Conservation (phyloP, 2,888 invertebrate species). For the Caenorhabditis sulstoni region DNA sequence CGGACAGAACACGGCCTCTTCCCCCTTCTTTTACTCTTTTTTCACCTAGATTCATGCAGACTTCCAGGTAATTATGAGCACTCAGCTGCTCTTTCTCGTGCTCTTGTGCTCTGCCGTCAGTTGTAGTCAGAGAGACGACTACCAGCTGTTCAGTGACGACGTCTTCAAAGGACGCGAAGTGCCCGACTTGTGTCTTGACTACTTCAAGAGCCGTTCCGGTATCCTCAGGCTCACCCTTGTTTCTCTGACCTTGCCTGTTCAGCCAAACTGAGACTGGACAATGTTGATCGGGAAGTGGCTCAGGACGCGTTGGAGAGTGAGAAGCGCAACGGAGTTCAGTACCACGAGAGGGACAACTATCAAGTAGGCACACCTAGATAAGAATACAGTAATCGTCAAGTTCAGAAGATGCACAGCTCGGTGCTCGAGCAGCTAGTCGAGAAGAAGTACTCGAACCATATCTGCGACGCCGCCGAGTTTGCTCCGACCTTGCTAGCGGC, state of each 20-base stretch:
- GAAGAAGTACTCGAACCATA: conserved; percentile 32
- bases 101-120: no score
- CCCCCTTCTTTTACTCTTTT: not conserved
- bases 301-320: not conserved
- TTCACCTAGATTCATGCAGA: not conserved
- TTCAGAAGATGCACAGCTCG: not conserved
- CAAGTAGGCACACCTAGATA: not conserved
- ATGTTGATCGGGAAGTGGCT: not conserved
- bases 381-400: not conserved
- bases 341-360: conserved; percentile 1
- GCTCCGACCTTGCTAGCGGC: conserved; percentile 25
- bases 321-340: not conserved
- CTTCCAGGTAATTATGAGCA: conserved; percentile 61
- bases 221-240: no score
- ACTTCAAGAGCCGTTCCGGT: conserved; percentile 32
- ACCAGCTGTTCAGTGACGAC: conserved; percentile 7
- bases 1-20: no score
- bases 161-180: conserved; percentile 26
- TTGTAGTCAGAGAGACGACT: not conserved
- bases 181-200: conserved; percentile 39
- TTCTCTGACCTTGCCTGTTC: no score
- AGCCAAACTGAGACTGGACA: conserved; percentile 6
- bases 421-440: conserved; percentile 4
- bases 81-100: conserved; percentile 1
- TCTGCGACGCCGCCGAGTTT: conserved; percentile 40